Base-by-base conservation (phyloP, 2,888 invertebrate genomes). In the Spilarctia lutea region DNA sequence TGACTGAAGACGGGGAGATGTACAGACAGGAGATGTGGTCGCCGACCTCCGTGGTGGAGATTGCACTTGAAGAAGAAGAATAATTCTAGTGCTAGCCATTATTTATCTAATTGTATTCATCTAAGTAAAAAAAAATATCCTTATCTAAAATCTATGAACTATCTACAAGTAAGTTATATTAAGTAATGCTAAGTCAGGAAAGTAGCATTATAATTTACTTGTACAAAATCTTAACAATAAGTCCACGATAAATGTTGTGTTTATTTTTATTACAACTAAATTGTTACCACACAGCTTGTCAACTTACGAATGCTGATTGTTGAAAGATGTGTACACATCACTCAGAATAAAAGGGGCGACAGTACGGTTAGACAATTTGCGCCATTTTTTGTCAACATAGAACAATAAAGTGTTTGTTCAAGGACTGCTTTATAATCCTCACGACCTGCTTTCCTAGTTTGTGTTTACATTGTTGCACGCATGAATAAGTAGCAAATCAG, bases 301-400 rank as follows among this genome's bases (percentile, higher is more conserved):
- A 65, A 18, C 45, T 65, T 52, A 65, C 45, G 56, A 56, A n/a
- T 66, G 45, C 71, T 33, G 71, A 71, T 63, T 65, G 33, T 48
- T 33, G 42, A 71, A 30, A 16, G 30, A 33, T 71, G 67, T 75
- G 39, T 68, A 65, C 68, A 71, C 90, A 88, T 90, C 86, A 87
- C 84, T 84, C 82, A 81, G 88, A 89, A 92, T 88, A 92, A 91
- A 89, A 89, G 90, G 82, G 82, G 81, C 89, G 86, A 88, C 90
- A 90, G 90, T 88, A 86, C 87, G 88, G 84, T 85, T 84, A 86
- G 89, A 90, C 90, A 92, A 93, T 93, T 93, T 91, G 92, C 87
- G 80, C 70, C 87, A 85, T 87, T 91, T 88, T 87, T 83, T 87
- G 85, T 83, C 82, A 87, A 89, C 91, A 87, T 89, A 88, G 91